Percentiles rank a stretch among this genome's conserved stretches.
phyloP scores from a whole-genome alignment of 2,113 vertebrate species.

The Periophthalmus modestus region DNA sequence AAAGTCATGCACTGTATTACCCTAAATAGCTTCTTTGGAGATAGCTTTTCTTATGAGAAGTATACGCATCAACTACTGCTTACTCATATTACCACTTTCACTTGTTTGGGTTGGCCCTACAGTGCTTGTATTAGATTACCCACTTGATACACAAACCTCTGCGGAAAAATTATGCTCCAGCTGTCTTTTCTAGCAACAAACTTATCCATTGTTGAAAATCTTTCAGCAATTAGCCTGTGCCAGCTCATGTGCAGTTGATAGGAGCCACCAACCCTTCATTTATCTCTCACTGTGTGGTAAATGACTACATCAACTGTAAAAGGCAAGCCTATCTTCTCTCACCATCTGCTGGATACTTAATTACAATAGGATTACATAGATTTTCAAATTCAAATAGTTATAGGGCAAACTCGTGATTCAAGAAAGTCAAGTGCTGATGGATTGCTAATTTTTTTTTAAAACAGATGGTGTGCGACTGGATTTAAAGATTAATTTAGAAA shows the following conservation, averaged over 20 bases:
- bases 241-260: neutral
- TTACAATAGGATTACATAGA: slow-evolving; percentile 4
- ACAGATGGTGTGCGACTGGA: slow-evolving; percentile 1
- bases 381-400: slow-evolving; percentile 1
- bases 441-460: slow-evolving; percentile 7
- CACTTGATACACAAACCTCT: neutral
- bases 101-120: slow-evolving; percentile 2
- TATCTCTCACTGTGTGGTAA: slow-evolving; percentile 19
- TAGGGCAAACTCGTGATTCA: neutral
- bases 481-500: slow-evolving; percentile 14
- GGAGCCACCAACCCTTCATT: slow-evolving; percentile 12
- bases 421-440: neutral
- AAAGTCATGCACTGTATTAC: neutral
- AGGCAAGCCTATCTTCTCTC: slow-evolving; percentile 9
- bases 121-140: slow-evolving; percentile 1
- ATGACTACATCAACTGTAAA: slow-evolving; percentile 6
- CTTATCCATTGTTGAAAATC: neutral
- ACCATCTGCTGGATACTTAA: slow-evolving; percentile 21
- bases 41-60: neutral
- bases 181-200: neutral
- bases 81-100: neutral
- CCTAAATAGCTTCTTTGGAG: neutral
- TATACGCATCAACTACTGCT: neutral
- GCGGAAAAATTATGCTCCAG: neutral
- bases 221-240: neutral